phyloP scores from a whole-genome alignment of 1,140 invertebrate genomes.

The Drosophila seguyi region DNA sequence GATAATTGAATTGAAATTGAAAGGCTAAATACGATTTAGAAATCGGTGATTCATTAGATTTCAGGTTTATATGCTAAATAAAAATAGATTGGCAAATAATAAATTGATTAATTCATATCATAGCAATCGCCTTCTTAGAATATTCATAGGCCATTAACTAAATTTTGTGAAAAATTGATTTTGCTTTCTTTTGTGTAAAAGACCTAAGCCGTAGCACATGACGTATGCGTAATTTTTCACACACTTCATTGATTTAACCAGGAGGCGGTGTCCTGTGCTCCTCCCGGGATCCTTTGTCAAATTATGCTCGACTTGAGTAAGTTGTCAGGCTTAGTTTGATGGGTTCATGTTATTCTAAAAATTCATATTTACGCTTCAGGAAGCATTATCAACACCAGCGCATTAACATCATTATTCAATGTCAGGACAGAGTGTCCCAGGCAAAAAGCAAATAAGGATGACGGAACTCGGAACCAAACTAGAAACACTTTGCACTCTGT shows the following conservation, averaged over 20 bases:
- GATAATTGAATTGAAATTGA: constrained; percentile 37
- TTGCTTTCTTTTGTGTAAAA: not conserved
- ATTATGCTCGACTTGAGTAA: constrained; percentile 19
- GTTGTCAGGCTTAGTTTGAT: constrained; percentile 29
- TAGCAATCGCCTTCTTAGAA: not conserved
- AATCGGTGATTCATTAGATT: constrained; percentile 18
- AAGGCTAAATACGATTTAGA: constrained; percentile 5
- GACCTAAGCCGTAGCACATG: constrained; percentile 16
- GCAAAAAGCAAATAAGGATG: constrained; percentile 18
- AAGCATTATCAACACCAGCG: constrained; percentile 31
- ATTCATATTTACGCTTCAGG: constrained; percentile 41
- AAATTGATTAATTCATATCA: not conserved
- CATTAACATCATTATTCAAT: constrained; percentile 51
- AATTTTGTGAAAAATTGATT: constrained; percentile 6
- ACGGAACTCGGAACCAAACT: constrained; percentile 14
- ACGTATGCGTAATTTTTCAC: constrained; percentile 36
- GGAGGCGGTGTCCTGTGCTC: constrained; percentile 5
- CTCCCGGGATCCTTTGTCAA: not conserved
- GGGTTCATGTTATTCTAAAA: constrained; percentile 29
- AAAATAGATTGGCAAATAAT: not conserved
- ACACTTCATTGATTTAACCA: constrained; percentile 48
- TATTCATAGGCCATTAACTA: no score
- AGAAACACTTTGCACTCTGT: constrained; percentile 29
- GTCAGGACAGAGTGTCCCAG: constrained; percentile 11
- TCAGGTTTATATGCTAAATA: not conserved